Evolutionary conservation across 2,797 vertebrate genomes (phyloP).

Genomic region (Anolis apletophallus): DNA sequence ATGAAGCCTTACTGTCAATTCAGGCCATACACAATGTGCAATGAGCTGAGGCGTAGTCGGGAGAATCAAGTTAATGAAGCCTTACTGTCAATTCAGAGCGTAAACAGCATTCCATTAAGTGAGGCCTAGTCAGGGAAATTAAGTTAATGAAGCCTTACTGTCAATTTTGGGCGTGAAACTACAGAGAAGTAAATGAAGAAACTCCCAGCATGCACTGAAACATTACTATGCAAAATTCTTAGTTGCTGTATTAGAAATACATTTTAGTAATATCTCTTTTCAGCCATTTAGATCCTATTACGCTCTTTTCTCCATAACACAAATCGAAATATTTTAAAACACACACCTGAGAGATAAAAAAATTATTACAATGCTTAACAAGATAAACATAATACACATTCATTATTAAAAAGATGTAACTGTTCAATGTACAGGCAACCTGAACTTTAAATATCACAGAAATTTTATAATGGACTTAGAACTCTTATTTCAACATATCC

Average conservation of each 20-base stretch:
- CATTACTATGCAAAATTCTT: too few relatives aligned
- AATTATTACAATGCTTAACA: not conserved
- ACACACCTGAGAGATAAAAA: not conserved
- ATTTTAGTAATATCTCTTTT: not conserved
- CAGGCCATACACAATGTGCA: too few relatives aligned
- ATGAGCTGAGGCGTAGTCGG: too few relatives aligned
- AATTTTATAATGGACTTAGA: not conserved
- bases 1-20: too few relatives aligned
- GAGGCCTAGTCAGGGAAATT: too few relatives aligned
- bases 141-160: too few relatives aligned
- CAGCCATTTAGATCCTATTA: not conserved
- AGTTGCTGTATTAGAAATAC: not conserved
- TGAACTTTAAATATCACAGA: not conserved
- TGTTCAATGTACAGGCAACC: not conserved
- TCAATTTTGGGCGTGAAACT: too few relatives aligned
- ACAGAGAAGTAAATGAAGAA: not conserved
- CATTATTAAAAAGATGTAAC: not conserved
- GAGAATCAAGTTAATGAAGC: too few relatives aligned
- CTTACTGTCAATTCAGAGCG: too few relatives aligned
- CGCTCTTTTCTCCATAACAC: not conserved
- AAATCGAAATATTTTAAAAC: not conserved
- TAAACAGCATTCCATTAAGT: too few relatives aligned
- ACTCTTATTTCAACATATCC: not conserved
- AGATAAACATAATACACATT: not conserved
- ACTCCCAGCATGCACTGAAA: not conserved